Evolutionary conservation across 2,113 vertebrate genomes (phyloP).

Genomic region (Indicator maculatus): DNA sequence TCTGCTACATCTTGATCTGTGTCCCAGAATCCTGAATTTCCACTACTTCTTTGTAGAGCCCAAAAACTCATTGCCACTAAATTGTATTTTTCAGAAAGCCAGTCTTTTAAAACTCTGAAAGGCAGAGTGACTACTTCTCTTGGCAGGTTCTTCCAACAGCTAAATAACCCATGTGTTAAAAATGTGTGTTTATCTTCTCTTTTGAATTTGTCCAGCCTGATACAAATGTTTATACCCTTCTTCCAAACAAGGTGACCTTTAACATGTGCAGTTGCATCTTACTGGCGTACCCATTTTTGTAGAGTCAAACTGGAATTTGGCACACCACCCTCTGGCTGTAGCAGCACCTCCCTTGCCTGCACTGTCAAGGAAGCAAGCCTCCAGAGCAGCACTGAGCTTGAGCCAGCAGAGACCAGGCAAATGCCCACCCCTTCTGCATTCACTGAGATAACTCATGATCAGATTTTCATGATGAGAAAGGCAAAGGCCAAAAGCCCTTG

Average conservation of each 20-base stretch:
- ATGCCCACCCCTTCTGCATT: background rate
- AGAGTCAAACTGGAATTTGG: constrained; percentile 4
- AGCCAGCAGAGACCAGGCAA: background rate
- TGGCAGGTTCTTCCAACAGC: constrained; percentile 8
- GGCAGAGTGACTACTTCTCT: background rate
- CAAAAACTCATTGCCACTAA: background rate
- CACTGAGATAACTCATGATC: background rate
- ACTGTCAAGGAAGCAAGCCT: background rate
- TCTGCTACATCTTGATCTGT: rapidly evolving
- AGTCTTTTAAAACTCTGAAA: background rate
- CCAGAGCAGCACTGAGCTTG: background rate
- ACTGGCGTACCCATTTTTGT: background rate
- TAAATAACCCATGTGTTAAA: constrained; percentile 24
- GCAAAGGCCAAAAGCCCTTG: background rate
- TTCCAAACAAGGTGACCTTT: constrained; percentile 13
- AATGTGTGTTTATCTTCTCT: constrained; percentile 29
- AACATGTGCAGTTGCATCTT: background rate
- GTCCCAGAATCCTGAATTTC: background rate
- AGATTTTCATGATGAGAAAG: background rate
- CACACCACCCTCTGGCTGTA: background rate
- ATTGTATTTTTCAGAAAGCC: background rate
- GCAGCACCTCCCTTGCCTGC: background rate
- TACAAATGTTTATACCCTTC: constrained; percentile 26
- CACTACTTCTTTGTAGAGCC: background rate
- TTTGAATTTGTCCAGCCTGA: constrained; percentile 10